Base-by-base conservation (phyloP, 2,113 vertebrate genomes). In the Pelusios castaneus region DNA sequence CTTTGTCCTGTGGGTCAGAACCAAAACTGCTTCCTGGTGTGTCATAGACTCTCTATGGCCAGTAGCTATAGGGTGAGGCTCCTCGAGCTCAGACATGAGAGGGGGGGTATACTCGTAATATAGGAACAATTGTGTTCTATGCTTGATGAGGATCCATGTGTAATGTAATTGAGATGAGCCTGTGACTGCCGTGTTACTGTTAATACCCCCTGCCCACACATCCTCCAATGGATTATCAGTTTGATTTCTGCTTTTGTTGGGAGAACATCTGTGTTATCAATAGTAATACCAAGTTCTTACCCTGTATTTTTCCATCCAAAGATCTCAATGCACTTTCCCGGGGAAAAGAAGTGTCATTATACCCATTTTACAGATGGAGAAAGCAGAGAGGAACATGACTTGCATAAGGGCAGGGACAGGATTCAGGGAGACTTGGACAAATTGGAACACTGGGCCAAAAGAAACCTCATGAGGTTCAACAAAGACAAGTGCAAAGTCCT, bases 51-150 rank as follows among this genome's bases (percentile, higher is more conserved):
- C 24, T 45, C 6, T 45, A 8, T 38, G n/a, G 9, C 63, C n/a
- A 70, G 63, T 34, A 70, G 63, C 63, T 70, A 38, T 8, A 31
- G 83, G 58, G 83, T 11, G 29, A 41, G 1, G 3, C 25, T 29
- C 76, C 84, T 94, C 2, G 4, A 25, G 0, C 12, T 83, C 17
- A 31, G 8, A 8, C 41, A 11, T 13, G 54, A 41, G 38, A n/a
- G n/a, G 56, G 4, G 8, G 0, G 1, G 17, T 19, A 34, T 75
- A 27, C 41, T 75, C 5, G 7, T 24, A 43, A 27, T 27, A 41
- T 16, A 76, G 24, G 41, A 43, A 12, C 41, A 76, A 76, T 25
- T 45, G 25, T 45, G 12, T 76, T 76, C 6, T 16, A 45, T 27
- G 24, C 7, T 45, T 45, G 73, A 41, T 76, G 73, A 76, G 45